Evolutionary conservation across 1,140 invertebrate genomes (phyloP).

Genomic region (Brachystomella parvula): DNA sequence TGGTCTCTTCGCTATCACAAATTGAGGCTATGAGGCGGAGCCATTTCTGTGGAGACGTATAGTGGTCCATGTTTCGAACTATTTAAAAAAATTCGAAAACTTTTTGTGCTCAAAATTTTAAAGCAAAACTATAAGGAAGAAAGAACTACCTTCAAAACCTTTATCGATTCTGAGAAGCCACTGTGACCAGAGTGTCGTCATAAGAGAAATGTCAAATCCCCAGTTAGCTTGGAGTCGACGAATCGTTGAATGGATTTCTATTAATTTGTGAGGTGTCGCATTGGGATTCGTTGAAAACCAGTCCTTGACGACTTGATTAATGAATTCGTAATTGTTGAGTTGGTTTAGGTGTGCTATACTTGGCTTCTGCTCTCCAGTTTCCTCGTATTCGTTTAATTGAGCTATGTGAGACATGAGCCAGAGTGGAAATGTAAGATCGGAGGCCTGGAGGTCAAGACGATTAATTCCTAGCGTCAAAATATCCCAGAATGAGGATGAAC

Average conservation of each 20-base stretch:
- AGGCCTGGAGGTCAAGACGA: not conserved
- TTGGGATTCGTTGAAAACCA: not conserved
- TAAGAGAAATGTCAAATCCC: slow-evolving; percentile 15
- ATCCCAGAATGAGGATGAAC: not conserved
- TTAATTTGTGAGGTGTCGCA: not conserved
- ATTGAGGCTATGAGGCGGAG: not conserved
- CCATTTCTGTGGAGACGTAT: slow-evolving; percentile 8
- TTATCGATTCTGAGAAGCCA: slow-evolving; percentile 20
- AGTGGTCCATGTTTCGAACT: slow-evolving; percentile 7
- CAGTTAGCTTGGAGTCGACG: slow-evolving; percentile 5
- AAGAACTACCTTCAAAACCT: not conserved
- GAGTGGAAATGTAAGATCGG: slow-evolving; percentile 1
- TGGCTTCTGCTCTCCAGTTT: not conserved
- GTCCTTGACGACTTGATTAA: slow-evolving; percentile 12
- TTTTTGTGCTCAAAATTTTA: not conserved
- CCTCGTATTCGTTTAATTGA: slow-evolving; percentile 4
- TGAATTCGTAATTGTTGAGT: not conserved
- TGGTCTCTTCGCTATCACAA: not conserved
- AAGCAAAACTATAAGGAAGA: not conserved
- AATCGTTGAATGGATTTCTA: slow-evolving; percentile 5
- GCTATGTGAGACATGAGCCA: slow-evolving; percentile 18
- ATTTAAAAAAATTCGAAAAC: not conserved
- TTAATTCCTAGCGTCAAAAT: not conserved
- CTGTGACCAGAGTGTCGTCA: slow-evolving; percentile 14
- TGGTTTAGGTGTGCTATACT: not conserved